phyloP scores from a whole-genome alignment of 2,797 vertebrate genomes.

The Echeneis naucrates region DNA sequence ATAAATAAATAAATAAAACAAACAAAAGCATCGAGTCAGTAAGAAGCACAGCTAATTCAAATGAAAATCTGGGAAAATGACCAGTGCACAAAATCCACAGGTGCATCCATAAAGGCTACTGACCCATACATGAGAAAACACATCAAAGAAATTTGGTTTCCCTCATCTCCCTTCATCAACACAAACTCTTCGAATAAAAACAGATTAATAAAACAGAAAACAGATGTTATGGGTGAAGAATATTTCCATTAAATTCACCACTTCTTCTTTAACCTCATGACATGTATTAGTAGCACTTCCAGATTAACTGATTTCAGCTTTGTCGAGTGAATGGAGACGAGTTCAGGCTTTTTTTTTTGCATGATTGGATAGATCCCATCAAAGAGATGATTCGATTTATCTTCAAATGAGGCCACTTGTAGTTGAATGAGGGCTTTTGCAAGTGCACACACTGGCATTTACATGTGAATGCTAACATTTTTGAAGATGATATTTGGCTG shows the following conservation, averaged over 20 bases:
- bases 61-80: constrained; percentile 21
- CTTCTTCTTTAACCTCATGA: constrained; percentile 21
- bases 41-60: constrained; percentile 12
- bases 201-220: constrained; percentile 28
- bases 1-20: too few relatives aligned
- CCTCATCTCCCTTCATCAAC: constrained; percentile 9
- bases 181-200: constrained; percentile 32
- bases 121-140: constrained; percentile 27
- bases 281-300: constrained; percentile 30
- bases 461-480: not conserved
- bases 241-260: constrained; percentile 6
- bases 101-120: constrained; percentile 9
- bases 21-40: not conserved
- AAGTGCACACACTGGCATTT: constrained; percentile 3
- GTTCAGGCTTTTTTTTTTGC: constrained; percentile 51
- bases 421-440: constrained; percentile 16
- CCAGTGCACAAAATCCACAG: constrained; percentile 7
- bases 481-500: not conserved
- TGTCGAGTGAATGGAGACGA: constrained; percentile 53
- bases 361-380: constrained; percentile 67
- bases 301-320: constrained; percentile 41
- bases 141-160: constrained; percentile 6
- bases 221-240: constrained; percentile 23
- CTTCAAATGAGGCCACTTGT: constrained; percentile 42
- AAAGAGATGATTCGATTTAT: constrained; percentile 54